These are phyloP conservation scores for Rhaphigaster nebulosa DNA, from an alignment of 2,888 invertebrate genomes.

Conservation along the genomic window DNA sequence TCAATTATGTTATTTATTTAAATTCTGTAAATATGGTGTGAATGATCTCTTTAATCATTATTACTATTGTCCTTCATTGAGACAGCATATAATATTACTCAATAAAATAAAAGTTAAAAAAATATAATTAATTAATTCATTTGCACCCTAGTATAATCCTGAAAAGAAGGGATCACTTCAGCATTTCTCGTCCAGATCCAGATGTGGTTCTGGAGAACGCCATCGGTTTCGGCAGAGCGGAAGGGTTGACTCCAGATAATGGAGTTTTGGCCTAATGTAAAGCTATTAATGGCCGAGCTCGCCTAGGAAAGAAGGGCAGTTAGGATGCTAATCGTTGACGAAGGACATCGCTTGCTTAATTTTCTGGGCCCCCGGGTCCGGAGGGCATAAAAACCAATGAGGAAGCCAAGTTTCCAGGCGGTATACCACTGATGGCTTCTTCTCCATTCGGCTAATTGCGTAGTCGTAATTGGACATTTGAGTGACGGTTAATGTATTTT, in stretches of 20 bases:
- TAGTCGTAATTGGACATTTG: background rate
- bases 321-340: slow-evolving; percentile 24
- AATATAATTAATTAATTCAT: background rate
- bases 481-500: slow-evolving; percentile 26
- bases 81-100: too few species aligned
- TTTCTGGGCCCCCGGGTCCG: background rate
- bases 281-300: background rate
- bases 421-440: slow-evolving; percentile 48
- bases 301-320: slow-evolving; percentile 11
- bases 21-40: too few species aligned
- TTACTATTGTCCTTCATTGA: too few species aligned
- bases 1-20: too few species aligned
- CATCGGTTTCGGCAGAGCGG: background rate
- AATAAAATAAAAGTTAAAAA: too few species aligned
- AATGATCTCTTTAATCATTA: too few species aligned
- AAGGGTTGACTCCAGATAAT: background rate
- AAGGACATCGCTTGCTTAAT: background rate
- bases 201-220: background rate
- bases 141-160: background rate
- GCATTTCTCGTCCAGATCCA: background rate
- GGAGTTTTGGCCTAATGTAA: background rate
- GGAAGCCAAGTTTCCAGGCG: slow-evolving; percentile 34
- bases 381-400: slow-evolving; percentile 33
- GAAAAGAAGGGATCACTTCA: background rate
- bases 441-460: background rate